A percentile compares a stretch with the other conserved stretches of the same genome.
Conservation (phyloP, 2,797 vertebrate genomes). For the Sebastes ruberrimus region DNA sequence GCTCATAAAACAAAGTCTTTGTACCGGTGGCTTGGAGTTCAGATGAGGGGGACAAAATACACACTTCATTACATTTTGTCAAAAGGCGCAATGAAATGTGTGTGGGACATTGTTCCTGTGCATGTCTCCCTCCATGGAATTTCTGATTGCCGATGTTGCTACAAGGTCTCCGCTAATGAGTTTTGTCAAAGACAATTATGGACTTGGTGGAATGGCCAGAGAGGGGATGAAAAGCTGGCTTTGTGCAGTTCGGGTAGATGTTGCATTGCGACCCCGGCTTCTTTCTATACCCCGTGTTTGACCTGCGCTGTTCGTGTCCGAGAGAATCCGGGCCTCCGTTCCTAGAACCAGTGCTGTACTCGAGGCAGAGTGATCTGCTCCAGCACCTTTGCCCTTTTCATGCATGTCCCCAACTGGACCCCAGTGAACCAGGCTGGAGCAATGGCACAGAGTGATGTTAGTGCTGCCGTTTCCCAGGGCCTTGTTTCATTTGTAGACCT, state of each 20-base stretch:
- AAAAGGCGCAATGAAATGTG: conserved; percentile 88
- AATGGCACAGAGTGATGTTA: conserved; percentile 30
- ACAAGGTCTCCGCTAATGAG: conserved; percentile 90
- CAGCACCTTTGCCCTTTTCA: conserved; percentile 53
- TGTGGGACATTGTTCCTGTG: conserved; percentile 85
- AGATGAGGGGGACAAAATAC: conserved; percentile 82
- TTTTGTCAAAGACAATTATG: conserved; percentile 91
- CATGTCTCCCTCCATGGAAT: conserved; percentile 86
- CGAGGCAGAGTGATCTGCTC: conserved; percentile 49
- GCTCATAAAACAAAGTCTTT: conserved; percentile 84
- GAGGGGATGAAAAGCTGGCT: conserved; percentile 87
- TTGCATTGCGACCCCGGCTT: conserved; percentile 77
- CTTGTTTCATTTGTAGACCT: conserved; percentile 12
- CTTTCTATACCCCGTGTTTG: conserved; percentile 82
- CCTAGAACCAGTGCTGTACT: conserved; percentile 21
- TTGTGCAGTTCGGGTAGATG: conserved; percentile 83
- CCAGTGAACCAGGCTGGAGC: conserved; percentile 35
- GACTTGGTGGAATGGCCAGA: conserved; percentile 77
- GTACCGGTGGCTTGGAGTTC: conserved; percentile 83
- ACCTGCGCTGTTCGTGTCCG: conserved; percentile 71
- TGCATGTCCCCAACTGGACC: conserved; percentile 38
- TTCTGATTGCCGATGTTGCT: conserved; percentile 85
- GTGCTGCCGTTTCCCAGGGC: conserved; percentile 58
- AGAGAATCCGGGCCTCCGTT: conserved; percentile 56
- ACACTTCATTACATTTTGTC: conserved; percentile 92